Conservation (phyloP, 2,888 invertebrate genomes). For the Hemistola chrysoprasaria region DNA sequence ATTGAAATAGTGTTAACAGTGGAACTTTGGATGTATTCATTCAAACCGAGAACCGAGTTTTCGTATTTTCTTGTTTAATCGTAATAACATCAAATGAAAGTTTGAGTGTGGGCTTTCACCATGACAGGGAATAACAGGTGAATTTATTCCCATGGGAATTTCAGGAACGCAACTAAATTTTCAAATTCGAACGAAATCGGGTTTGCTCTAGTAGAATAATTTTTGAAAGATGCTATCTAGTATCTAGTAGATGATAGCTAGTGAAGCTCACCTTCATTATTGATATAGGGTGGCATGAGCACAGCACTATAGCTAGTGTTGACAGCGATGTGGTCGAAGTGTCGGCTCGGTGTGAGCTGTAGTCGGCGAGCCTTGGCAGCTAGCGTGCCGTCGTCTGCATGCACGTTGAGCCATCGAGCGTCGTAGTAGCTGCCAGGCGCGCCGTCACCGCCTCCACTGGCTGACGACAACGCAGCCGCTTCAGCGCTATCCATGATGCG, state of each 20-base stretch:
- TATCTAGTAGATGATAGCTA: too few species aligned
- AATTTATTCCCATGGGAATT: too few species aligned
- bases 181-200: too few species aligned
- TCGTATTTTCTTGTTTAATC: too few species aligned
- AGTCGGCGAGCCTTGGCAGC: conserved; percentile 87
- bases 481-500: conserved; percentile 96
- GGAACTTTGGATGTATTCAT: too few species aligned
- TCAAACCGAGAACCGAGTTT: too few species aligned
- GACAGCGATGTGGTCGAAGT: conserved; percentile 93
- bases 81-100: too few species aligned
- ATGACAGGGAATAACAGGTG: too few species aligned
- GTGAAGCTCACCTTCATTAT: conserved; percentile 84
- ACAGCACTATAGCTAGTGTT: conserved; percentile 94
- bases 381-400: conserved; percentile 88
- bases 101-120: too few species aligned
- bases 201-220: too few species aligned
- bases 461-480: conserved; percentile 87
- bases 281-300: conserved; percentile 91
- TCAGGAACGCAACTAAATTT: too few species aligned
- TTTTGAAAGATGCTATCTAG: too few species aligned
- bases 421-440: conserved; percentile 87
- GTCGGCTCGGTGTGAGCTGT: conserved; percentile 88
- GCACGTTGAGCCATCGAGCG: conserved; percentile 90
- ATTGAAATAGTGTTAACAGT: conserved; percentile 3
- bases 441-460: conserved; percentile 80